Evolutionary conservation across 2,888 invertebrate species (phyloP).

Genomic region (Osedax fenrisi): DNA sequence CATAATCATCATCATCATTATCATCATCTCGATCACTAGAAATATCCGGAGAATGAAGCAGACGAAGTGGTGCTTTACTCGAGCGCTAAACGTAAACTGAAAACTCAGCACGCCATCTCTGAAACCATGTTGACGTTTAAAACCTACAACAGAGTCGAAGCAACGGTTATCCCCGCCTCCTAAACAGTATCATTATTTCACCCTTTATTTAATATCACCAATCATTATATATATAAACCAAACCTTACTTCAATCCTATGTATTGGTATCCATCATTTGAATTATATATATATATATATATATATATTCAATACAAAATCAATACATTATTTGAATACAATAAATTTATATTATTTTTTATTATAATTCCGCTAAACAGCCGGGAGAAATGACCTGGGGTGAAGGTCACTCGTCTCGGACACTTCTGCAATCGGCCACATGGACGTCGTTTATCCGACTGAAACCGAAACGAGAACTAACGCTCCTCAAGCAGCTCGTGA

Average conservation of each 20-base stretch:
- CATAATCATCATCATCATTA: too few relatives aligned
- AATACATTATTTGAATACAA: too few relatives aligned
- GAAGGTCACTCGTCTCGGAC: conserved; percentile 43
- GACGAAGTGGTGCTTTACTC: conserved; percentile 51
- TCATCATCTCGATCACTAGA: too few relatives aligned
- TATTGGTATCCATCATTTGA: too few relatives aligned
- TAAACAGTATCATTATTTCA: too few relatives aligned
- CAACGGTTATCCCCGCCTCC: conserved; percentile 36
- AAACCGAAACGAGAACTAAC: conserved; percentile 41
- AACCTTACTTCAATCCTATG: too few relatives aligned
- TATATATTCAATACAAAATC: too few relatives aligned
- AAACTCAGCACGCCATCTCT: conserved; percentile 44
- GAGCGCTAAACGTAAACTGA: conserved; percentile 45
- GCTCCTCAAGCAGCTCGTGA: conserved; percentile 44
- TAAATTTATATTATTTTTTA: too few relatives aligned
- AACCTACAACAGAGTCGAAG: conserved; percentile 47
- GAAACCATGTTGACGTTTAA: conserved; percentile 47
- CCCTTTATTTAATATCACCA: too few relatives aligned
- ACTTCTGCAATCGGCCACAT: conserved; percentile 46
- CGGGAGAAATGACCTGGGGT: conserved; percentile 44
- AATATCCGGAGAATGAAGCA: conserved; percentile 39
- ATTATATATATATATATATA: too few relatives aligned
- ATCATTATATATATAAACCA: too few relatives aligned
- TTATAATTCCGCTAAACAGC: too few relatives aligned
- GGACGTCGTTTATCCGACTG: conserved; percentile 43